phyloP scores from a whole-genome alignment of 2,888 invertebrate genomes.

The Glyphotaelius pellucidus region DNA sequence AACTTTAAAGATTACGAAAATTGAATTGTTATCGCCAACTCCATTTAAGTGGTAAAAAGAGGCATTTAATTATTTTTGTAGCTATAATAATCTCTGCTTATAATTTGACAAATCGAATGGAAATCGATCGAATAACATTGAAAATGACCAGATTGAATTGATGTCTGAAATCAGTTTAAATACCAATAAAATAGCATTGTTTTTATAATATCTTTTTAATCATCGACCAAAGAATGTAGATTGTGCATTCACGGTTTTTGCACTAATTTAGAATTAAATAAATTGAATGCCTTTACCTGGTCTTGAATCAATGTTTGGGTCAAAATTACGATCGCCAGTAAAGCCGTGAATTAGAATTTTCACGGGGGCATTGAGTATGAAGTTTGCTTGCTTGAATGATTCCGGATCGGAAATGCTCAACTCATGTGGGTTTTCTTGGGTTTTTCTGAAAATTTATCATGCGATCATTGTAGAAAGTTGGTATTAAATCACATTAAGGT shows the following conservation, averaged over 20 bases:
- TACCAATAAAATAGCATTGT: background rate
- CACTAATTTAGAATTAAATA: background rate
- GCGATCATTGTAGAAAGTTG: slow-evolving; percentile 45
- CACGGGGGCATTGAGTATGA: slow-evolving; percentile 74
- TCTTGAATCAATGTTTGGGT: slow-evolving; percentile 79
- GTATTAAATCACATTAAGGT: background rate
- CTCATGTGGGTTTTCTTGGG: slow-evolving; percentile 73
- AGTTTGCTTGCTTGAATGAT: slow-evolving; percentile 73
- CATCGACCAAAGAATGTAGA: background rate
- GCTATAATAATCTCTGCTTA: background rate
- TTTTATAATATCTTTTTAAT: background rate
- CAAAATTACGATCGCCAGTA: slow-evolving; percentile 78
- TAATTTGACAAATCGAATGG: background rate
- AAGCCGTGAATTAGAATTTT: slow-evolving; percentile 82
- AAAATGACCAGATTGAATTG: background rate
- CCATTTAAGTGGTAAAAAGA: too few species aligned
- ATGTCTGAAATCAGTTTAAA: background rate
- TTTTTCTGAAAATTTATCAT: slow-evolving; percentile 64
- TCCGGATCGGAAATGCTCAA: slow-evolving; percentile 71
- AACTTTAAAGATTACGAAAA: too few species aligned
- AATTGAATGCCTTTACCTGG: slow-evolving; percentile 73
- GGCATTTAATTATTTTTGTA: background rate
- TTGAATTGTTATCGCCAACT: too few species aligned
- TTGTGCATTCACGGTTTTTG: background rate
- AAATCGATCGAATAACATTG: background rate